Percentiles rank a stretch among this genome's conserved stretches.
These are phyloP conservation scores for Ceyx cyanopectus DNA, from an alignment of 2,113 vertebrate species.

Conservation along the genomic window DNA sequence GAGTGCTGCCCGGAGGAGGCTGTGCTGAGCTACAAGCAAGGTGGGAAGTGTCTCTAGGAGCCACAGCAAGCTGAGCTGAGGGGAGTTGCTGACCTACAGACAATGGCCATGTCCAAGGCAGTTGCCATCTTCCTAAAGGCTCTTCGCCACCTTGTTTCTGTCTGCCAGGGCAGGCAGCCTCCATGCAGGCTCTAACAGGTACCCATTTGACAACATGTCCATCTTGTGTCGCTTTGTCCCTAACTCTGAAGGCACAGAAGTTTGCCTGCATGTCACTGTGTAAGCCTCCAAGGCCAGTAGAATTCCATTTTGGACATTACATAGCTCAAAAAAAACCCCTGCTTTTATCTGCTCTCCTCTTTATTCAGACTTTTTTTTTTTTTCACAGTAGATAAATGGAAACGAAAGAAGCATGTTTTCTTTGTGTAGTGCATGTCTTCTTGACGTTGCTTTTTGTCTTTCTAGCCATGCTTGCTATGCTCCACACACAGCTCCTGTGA, in stretches of 20 bases:
- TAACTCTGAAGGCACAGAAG: background rate
- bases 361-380: background rate
- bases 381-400: background rate
- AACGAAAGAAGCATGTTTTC: background rate
- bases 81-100: background rate
- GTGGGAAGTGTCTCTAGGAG: background rate
- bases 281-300: background rate
- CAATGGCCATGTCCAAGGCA: background rate
- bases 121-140: background rate
- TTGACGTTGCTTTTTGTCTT: background rate
- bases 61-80: background rate
- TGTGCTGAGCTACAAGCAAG: background rate
- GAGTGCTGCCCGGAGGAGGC: background rate
- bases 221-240: background rate
- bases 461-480: background rate
- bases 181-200: accelerated
- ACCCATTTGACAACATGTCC: background rate
- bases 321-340: background rate
- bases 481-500: accelerated
- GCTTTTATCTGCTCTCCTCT: background rate
- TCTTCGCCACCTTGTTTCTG: background rate
- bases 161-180: accelerated
- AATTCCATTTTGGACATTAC: background rate
- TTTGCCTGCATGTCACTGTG: background rate
- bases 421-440: background rate